Evolutionary conservation across 2,888 invertebrate species (phyloP).

Genomic region (Drosophila testacea): DNA sequence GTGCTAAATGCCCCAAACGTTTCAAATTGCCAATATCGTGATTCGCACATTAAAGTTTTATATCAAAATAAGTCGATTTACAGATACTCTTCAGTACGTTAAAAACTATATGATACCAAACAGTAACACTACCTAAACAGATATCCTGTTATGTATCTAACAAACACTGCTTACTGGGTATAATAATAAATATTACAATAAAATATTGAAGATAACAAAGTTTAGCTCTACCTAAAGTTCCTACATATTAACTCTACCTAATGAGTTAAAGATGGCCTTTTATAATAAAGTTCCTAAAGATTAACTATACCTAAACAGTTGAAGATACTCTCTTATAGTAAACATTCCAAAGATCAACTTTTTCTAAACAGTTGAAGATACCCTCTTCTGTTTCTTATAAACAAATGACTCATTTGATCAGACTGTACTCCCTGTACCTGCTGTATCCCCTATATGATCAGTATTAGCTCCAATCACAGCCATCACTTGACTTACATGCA

Average conservation of each 20-base stretch:
- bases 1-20: conserved; percentile 55
- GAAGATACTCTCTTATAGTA: neutral
- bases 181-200: too few species aligned
- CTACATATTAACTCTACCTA: neutral
- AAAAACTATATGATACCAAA: neutral
- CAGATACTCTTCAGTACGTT: conserved; percentile 1
- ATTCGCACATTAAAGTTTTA: conserved; percentile 52
- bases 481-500: conserved; percentile 80
- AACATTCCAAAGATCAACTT: neutral
- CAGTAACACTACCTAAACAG: too few species aligned
- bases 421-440: neutral
- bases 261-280: too few species aligned
- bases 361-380: neutral
- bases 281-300: neutral
- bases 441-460: neutral
- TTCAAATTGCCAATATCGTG: conserved; percentile 51
- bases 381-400: neutral
- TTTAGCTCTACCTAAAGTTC: too few species aligned
- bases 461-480: neutral
- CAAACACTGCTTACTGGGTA: too few species aligned
- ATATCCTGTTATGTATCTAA: too few species aligned
- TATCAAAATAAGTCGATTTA: conserved; percentile 1
- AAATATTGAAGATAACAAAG: too few species aligned
- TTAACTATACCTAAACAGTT: neutral
- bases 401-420: conserved; percentile 20